Evolutionary conservation across 1,140 invertebrate genomes (phyloP).

Genomic region (Sycophila sp.): DNA sequence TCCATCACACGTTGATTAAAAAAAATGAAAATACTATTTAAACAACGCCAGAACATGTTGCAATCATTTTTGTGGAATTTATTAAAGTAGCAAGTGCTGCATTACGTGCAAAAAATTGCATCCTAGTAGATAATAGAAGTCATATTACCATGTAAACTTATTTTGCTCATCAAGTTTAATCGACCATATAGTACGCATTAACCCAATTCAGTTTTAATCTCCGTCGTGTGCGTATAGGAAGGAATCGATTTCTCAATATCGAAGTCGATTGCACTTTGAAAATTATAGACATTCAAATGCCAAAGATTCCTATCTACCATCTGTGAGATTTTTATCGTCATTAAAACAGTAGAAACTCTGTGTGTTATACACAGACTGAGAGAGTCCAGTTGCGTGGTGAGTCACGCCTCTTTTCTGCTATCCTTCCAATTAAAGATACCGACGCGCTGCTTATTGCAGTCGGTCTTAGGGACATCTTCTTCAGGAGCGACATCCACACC

Average conservation of each 20-base stretch:
- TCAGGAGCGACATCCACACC: slow-evolving; percentile 6
- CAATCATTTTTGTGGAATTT: too few relatives aligned
- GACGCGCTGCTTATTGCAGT: slow-evolving; percentile 24
- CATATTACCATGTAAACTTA: too few relatives aligned
- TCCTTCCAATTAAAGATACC: slow-evolving; percentile 39
- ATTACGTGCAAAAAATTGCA: too few relatives aligned
- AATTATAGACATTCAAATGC: slow-evolving; percentile 29
- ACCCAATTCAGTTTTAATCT: slow-evolving; percentile 16
- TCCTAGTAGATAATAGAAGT: too few relatives aligned
- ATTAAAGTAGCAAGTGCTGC: too few relatives aligned
- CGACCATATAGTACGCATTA: slow-evolving; percentile 14
- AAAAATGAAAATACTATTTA: too few relatives aligned
- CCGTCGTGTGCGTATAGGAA: slow-evolving; percentile 16
- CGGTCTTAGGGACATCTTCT: slow-evolving; percentile 30
- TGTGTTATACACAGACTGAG: not conserved
- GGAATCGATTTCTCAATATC: slow-evolving; percentile 25
- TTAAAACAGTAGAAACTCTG: slow-evolving; percentile 34
- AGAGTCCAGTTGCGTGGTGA: slow-evolving; percentile 27
- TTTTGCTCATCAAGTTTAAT: not conserved
- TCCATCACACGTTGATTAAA: too few relatives aligned
- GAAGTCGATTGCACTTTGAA: slow-evolving; percentile 21
- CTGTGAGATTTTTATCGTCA: slow-evolving; percentile 37
- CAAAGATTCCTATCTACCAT: slow-evolving; percentile 33
- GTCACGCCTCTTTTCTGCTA: slow-evolving; percentile 36
- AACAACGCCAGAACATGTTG: too few relatives aligned